Evolutionary conservation across 2,888 invertebrate genomes (phyloP).

Genomic region (Watsonalla binaria): DNA sequence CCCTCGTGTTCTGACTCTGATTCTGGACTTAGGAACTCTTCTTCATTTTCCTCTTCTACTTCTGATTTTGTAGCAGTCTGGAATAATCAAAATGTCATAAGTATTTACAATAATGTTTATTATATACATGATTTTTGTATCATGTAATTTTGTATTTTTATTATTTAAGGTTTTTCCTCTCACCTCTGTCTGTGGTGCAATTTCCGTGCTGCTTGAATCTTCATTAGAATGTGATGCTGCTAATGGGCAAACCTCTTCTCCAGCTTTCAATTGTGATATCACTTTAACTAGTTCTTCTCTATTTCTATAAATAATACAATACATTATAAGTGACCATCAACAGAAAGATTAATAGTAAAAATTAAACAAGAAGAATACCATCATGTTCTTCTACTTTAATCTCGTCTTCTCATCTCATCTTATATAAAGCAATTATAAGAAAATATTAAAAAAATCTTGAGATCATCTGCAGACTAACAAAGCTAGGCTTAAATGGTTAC

Average conservation of each 20-base stretch:
- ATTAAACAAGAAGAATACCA: no score
- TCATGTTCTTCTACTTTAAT: no score
- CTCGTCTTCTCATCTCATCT: no score
- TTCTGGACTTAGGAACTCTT: constrained; percentile 71
- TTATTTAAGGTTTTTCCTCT: constrained; percentile 4
- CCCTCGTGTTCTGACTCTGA: constrained; percentile 65
- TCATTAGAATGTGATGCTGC: constrained; percentile 54
- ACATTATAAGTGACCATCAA: no score
- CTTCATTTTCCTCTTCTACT: constrained; percentile 67
- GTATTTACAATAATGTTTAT: no score
- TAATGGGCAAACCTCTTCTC: constrained; percentile 80
- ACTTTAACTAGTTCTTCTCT: constrained; percentile 89
- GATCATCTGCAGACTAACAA: no score
- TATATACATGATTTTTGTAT: no score
- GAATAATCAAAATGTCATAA: constrained; percentile 13
- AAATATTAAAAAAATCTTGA: no score
- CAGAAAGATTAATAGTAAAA: no score
- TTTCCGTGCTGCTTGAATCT: constrained; percentile 63
- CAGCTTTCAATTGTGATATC: constrained; percentile 85
- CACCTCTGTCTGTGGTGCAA: constrained; percentile 35
- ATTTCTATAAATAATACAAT: constrained; percentile 74
- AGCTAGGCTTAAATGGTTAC: no score
- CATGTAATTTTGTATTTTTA: constrained; percentile 5
- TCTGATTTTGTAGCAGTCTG: constrained; percentile 38
- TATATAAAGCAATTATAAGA: no score